Conservation (phyloP, 2,113 vertebrate genomes). For the Boulengeromyrus knoepffleri region DNA sequence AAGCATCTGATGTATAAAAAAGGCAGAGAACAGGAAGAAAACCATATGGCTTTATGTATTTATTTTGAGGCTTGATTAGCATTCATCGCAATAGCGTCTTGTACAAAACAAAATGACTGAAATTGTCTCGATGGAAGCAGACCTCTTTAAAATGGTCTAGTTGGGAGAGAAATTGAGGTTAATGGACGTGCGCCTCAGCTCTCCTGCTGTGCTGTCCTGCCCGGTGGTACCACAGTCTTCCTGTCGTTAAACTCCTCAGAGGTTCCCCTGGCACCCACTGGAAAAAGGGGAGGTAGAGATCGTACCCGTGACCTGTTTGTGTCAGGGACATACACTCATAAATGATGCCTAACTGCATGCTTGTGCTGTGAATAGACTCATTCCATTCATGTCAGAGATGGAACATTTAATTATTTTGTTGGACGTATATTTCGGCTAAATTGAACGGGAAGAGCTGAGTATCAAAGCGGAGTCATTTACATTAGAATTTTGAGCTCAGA, state of each 20-base stretch:
- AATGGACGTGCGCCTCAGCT: neutral
- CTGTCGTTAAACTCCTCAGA: neutral
- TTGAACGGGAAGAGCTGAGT: neutral
- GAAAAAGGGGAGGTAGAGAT: neutral
- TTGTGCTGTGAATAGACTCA: neutral
- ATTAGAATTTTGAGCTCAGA: neutral
- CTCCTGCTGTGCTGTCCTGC: neutral
- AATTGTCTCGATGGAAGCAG: neutral
- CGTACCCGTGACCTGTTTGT: neutral
- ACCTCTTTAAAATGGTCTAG: neutral
- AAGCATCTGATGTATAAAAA: neutral
- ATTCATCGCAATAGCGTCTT: neutral
- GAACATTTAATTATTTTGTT: neutral
- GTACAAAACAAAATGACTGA: neutral
- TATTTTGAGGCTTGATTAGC: neutral
- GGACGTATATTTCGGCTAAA: neutral
- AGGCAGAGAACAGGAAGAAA: neutral
- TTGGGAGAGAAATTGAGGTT: neutral
- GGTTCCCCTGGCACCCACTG: neutral
- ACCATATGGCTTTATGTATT: neutral
- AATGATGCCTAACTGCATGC: neutral
- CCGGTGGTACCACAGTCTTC: no score
- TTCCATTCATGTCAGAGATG: neutral
- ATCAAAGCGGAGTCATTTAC: neutral
- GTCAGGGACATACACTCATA: neutral